These are phyloP conservation scores for Gerris lacustris DNA, from an alignment of 2,888 invertebrate species.

Conservation along the genomic window DNA sequence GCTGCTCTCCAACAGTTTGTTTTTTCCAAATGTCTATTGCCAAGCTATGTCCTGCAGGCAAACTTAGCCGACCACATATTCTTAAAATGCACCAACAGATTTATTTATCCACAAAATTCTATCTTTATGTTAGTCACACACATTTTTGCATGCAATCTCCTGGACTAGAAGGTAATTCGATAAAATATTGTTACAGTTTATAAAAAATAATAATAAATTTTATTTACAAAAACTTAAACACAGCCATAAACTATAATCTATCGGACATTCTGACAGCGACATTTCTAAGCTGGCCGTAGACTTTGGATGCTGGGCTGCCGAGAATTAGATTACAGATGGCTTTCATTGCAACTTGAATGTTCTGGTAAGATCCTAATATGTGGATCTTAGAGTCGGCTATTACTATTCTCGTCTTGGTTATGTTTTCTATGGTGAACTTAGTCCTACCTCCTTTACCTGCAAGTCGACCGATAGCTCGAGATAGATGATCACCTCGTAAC, in stretches of 20 bases:
- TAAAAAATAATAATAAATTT: too few relatives aligned
- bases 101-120: too few relatives aligned
- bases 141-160: too few relatives aligned
- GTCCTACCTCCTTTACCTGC: conserved; percentile 96
- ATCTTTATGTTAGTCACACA: too few relatives aligned
- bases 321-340: conserved; percentile 93
- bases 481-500: conserved; percentile 85
- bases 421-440: conserved; percentile 97
- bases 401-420: conserved; percentile 94
- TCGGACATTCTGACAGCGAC: conserved; percentile 65
- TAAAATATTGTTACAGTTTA: too few relatives aligned
- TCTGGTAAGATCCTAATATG: conserved; percentile 92
- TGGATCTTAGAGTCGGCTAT: conserved; percentile 94
- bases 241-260: conserved; percentile 49
- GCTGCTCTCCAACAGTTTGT: too few relatives aligned
- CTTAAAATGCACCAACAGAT: too few relatives aligned
- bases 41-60: too few relatives aligned
- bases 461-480: conserved; percentile 89
- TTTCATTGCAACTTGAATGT: conserved; percentile 84
- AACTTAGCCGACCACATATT: too few relatives aligned
- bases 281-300: conserved; percentile 84
- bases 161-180: too few relatives aligned
- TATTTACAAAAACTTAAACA: too few relatives aligned
- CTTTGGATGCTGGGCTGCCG: conserved; percentile 94
- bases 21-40: too few relatives aligned